Conservation (phyloP, 2,113 vertebrate species). For the Apteryx owenii region DNA sequence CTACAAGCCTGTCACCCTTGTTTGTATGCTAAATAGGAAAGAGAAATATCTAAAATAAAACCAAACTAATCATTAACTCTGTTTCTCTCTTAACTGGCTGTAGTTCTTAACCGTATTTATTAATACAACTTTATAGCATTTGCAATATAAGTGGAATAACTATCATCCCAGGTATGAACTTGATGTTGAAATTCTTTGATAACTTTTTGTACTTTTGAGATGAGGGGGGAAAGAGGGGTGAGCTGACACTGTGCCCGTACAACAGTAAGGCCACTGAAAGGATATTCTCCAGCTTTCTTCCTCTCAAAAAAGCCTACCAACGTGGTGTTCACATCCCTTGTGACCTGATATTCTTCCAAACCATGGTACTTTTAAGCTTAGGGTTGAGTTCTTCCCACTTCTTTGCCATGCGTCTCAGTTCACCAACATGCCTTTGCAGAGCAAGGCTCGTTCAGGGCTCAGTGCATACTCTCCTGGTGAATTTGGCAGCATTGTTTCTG, state of each 20-base stretch:
- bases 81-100: constrained; percentile 49
- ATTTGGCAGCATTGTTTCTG: background rate
- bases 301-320: background rate
- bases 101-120: constrained; percentile 64
- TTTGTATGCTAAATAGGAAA: constrained; percentile 52
- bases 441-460: background rate
- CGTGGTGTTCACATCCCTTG: background rate
- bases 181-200: constrained; percentile 40
- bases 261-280: background rate
- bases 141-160: constrained; percentile 23
- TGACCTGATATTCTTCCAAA: background rate
- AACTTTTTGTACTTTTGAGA: constrained; percentile 36
- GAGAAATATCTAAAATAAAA: constrained; percentile 35
- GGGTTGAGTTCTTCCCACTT: background rate
- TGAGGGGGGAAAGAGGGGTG: background rate
- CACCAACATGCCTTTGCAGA: background rate
- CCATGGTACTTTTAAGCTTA: background rate
- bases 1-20: background rate
- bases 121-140: constrained; percentile 57
- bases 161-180: background rate
- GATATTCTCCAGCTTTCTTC: background rate
- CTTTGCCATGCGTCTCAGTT: background rate
- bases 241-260: background rate
- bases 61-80: constrained; percentile 74
- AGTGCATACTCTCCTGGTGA: background rate